These are phyloP conservation scores for Tokudaia muenninki DNA, from an alignment of 2,797 vertebrate genomes.

Conservation along the genomic window DNA sequence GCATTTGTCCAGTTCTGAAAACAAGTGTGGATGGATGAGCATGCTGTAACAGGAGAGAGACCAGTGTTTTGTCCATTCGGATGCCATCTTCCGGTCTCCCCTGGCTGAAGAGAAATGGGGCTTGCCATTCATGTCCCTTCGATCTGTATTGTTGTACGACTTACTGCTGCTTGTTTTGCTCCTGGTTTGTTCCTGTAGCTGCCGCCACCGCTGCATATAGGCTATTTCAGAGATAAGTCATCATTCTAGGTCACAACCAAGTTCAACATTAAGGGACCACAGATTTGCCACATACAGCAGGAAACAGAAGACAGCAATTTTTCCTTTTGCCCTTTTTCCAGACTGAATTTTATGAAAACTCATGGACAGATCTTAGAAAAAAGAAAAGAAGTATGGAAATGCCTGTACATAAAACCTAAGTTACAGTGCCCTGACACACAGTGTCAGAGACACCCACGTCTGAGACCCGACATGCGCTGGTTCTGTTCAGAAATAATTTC, in stretches of 20 bases:
- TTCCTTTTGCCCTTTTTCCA: conserved; percentile 57
- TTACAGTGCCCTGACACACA: neutral
- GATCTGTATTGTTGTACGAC: neutral
- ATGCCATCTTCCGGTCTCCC: conserved; percentile 52
- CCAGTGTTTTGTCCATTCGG: conserved; percentile 49
- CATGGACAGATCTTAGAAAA: neutral
- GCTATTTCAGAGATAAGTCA: conserved; percentile 1
- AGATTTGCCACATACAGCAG: conserved; percentile 64
- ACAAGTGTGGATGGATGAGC: conserved; percentile 28
- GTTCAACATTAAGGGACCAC: conserved; percentile 11
- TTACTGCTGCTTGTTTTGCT: neutral
- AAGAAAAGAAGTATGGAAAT: conserved; percentile 30
- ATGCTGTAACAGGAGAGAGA: conserved; percentile 46
- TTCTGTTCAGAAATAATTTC: conserved; percentile 59
- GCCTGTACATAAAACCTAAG: neutral
- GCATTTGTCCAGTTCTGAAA: conserved; percentile 10
- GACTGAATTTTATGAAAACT: conserved; percentile 59
- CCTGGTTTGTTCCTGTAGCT: neutral
- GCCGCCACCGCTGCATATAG: conserved; percentile 31
- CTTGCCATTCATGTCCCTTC: neutral
- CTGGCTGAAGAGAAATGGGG: conserved; percentile 36
- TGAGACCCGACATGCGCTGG: neutral
- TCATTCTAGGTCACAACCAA: neutral
- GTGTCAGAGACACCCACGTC: neutral
- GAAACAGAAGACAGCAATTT: conserved; percentile 49